A percentile compares a stretch with the other conserved stretches of the same genome.
Conservation (phyloP, 1,140 invertebrate species). For the Bilobella aurantiaca region DNA sequence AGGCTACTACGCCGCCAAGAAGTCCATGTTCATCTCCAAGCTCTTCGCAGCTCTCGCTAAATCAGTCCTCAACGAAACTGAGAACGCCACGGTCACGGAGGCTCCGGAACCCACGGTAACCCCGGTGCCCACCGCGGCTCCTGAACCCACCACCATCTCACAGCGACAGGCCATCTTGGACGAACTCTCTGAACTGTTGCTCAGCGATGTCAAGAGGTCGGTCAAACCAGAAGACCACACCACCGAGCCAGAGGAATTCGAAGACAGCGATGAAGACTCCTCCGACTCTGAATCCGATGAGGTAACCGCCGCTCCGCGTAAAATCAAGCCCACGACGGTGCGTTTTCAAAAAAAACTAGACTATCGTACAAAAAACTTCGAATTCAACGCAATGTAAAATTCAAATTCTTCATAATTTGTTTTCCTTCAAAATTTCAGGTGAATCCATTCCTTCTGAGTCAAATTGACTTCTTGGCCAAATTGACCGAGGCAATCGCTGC, state of each 20-base stretch:
- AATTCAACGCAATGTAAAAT: no score
- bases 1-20: conserved; percentile 26
- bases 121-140: no score
- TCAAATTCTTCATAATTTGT: background rate
- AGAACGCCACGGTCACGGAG: no score
- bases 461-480: conserved; percentile 9
- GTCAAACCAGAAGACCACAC: background rate
- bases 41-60: conserved; percentile 23
- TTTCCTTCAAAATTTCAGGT: background rate
- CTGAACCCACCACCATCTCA: background rate
- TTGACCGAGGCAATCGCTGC: background rate
- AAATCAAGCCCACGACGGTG: background rate
- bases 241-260: background rate
- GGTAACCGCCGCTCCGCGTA: background rate
- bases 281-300: background rate
- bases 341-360: background rate
- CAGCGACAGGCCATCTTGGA: conserved; percentile 5
- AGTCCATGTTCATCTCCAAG: conserved; percentile 28
- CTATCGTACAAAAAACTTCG: background rate
- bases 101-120: no score
- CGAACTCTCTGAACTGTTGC: background rate
- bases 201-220: background rate
- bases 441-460: background rate
- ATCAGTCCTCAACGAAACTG: conserved; percentile 15
- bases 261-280: conserved; percentile 5